Percentiles rank a stretch among this genome's conserved stretches.
These are phyloP conservation scores for Porphyrio hochstetteri DNA, from an alignment of 2,113 vertebrate species.

Conservation along the genomic window DNA sequence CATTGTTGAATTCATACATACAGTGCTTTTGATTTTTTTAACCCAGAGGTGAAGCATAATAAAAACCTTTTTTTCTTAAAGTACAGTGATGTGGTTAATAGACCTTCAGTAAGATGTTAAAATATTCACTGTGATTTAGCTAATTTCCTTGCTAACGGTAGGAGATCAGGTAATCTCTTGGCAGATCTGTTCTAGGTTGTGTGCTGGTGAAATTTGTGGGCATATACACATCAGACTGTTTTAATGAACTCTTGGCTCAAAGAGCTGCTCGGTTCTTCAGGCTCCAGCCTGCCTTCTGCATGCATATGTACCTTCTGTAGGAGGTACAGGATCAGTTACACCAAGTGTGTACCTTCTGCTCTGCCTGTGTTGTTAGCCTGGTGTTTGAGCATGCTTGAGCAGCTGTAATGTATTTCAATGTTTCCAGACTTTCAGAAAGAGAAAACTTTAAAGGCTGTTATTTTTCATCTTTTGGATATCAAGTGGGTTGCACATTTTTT, in stretches of 20 bases:
- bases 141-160: background rate
- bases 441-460: background rate
- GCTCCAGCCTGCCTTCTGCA: background rate
- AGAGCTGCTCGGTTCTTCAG: background rate
- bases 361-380: background rate
- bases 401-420: background rate
- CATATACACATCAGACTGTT: rapidly evolving
- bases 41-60: background rate
- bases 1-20: background rate
- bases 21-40: background rate
- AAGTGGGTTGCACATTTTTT: background rate
- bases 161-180: background rate
- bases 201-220: background rate
- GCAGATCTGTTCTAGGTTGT: background rate
- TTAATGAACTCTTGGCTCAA: background rate
- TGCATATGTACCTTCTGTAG: background rate
- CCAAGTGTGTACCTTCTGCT: background rate
- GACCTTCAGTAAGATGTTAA: background rate
- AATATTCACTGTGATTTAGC: background rate
- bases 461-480: background rate
- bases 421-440: background rate
- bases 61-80: background rate
- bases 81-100: background rate
- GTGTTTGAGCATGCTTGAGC: background rate
- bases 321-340: background rate